Conservation (phyloP, 2,113 vertebrate species). For the Raja brachyura region DNA sequence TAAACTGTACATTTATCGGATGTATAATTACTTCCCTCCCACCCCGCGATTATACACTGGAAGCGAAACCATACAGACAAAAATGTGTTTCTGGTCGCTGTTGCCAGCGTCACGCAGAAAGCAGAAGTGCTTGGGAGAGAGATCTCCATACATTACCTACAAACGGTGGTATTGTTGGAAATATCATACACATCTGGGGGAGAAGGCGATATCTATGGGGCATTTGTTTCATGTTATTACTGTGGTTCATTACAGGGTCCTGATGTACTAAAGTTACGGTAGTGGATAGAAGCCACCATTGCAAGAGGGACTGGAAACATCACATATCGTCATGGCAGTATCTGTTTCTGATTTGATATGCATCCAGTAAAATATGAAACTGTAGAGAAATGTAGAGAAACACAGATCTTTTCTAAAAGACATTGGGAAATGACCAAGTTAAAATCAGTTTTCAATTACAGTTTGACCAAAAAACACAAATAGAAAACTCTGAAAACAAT, state of each 20-base stretch:
- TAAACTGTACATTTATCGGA: slow-evolving; percentile 32
- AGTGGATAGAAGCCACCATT: background rate
- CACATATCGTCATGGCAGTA: too few relatives aligned
- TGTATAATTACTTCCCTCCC: slow-evolving; percentile 13
- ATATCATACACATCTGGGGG: background rate
- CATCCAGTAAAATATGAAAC: background rate
- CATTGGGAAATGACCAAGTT: background rate
- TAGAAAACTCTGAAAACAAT: background rate
- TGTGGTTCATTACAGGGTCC: background rate
- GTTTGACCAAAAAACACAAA: too few relatives aligned
- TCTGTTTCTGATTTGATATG: too few relatives aligned
- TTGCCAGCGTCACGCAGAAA: background rate
- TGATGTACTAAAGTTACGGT: background rate
- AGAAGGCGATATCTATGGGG: background rate
- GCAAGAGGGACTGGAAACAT: background rate
- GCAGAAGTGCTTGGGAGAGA: background rate
- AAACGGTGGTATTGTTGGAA: slow-evolving; percentile 10
- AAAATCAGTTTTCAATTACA: too few relatives aligned
- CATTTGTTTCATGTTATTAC: background rate
- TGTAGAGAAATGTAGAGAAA: too few relatives aligned
- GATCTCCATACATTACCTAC: background rate
- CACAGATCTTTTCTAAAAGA: background rate
- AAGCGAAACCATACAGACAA: background rate
- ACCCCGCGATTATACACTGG: background rate
- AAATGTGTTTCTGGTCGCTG: background rate